Percentiles rank a stretch among this genome's conserved stretches.
Evolutionary conservation across 2,797 vertebrate species (phyloP).

Genomic region (Neopelma chrysocephalum): DNA sequence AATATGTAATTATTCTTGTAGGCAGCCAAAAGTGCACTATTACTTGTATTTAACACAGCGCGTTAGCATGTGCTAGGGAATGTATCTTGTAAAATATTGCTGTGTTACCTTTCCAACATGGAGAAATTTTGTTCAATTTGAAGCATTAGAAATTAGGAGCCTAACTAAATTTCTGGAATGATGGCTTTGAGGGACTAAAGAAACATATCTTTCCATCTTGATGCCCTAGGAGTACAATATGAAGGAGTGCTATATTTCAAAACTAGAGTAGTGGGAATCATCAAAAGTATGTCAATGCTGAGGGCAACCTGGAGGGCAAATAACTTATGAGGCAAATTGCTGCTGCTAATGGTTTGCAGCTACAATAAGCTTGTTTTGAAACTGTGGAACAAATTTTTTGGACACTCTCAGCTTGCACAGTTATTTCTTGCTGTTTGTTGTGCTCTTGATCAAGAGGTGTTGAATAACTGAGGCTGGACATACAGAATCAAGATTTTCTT

Average conservation of each 20-base stretch:
- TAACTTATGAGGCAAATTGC: background rate
- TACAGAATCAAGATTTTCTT: background rate
- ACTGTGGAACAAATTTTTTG: background rate
- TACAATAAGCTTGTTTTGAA: background rate
- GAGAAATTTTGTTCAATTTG: background rate
- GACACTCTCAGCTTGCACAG: background rate
- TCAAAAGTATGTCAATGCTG: background rate
- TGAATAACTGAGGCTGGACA: background rate
- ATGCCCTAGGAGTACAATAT: background rate
- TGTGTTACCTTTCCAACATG: background rate
- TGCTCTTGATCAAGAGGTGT: background rate
- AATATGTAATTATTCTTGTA: background rate
- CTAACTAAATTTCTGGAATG: background rate
- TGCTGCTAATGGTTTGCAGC: background rate
- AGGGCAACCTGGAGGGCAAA: background rate
- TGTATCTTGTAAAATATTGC: background rate
- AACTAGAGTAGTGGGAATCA: background rate
- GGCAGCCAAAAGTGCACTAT: background rate
- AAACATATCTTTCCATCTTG: background rate
- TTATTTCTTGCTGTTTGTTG: background rate
- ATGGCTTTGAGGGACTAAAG: background rate
- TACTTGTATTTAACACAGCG: background rate
- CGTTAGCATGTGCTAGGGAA: background rate
- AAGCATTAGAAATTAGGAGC: background rate
- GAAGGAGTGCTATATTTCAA: background rate